Conservation (phyloP, 2,888 invertebrate genomes). For the Eutolmus rufibarbis region DNA sequence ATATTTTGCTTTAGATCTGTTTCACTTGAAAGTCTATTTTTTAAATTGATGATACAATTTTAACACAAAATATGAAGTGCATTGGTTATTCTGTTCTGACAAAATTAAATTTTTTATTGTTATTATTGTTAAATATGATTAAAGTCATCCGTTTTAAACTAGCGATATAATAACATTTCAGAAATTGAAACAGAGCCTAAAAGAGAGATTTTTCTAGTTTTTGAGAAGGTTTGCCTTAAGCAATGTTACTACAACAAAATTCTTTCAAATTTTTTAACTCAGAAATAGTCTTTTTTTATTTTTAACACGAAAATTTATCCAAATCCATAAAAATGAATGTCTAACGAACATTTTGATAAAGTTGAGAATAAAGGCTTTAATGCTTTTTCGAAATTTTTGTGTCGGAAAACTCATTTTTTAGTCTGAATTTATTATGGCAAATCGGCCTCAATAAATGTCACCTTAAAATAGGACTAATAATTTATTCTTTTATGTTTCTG, state of each 20-base stretch:
- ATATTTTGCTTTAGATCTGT: neutral
- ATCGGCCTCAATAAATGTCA: too few species aligned
- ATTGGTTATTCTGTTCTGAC: neutral
- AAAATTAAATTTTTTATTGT: too few species aligned
- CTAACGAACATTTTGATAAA: neutral
- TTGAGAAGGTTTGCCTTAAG: neutral
- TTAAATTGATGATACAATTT: neutral
- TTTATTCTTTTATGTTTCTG: too few species aligned
- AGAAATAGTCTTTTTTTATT: neutral
- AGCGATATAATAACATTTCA: neutral
- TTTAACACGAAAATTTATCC: neutral
- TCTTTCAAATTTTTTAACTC: neutral
- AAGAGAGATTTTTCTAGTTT: neutral
- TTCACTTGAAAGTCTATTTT: neutral
- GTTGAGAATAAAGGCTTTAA: too few species aligned
- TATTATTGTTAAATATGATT: too few species aligned
- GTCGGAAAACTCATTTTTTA: too few species aligned
- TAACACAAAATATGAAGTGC: neutral
- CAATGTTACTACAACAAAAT: neutral
- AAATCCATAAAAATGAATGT: neutral
- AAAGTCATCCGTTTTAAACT: too few species aligned
- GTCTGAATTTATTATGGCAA: too few species aligned
- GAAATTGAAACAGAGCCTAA: neutral
- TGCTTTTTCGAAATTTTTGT: too few species aligned
- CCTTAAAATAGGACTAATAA: too few species aligned